Conservation (phyloP, 1,140 invertebrate genomes). For the Aphelinus atriplicis region DNA sequence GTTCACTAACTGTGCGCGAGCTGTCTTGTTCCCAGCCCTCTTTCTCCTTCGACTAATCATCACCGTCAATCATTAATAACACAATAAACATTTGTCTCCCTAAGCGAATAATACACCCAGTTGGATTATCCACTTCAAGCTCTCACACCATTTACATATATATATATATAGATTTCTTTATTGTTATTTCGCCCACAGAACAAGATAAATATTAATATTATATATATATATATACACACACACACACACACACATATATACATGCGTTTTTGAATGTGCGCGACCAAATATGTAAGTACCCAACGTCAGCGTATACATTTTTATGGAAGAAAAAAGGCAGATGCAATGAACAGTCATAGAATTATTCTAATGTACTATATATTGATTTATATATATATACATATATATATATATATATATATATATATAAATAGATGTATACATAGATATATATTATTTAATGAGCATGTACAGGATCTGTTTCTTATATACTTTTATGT, state of each 20-base stretch:
- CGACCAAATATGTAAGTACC: slow-evolving; percentile 28
- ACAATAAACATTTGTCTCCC: too few relatives aligned
- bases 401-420: too few relatives aligned
- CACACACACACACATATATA: neutral
- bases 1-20: neutral
- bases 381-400: slow-evolving; percentile 24
- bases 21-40: neutral
- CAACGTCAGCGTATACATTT: slow-evolving; percentile 47
- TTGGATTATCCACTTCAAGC: neutral
- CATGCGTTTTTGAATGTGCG: slow-evolving; percentile 1
- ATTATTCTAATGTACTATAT: slow-evolving; percentile 38
- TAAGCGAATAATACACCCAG: neutral
- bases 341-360: slow-evolving; percentile 41
- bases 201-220: neutral
- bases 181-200: too few relatives aligned
- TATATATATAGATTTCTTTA: too few relatives aligned
- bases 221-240: slow-evolving; percentile 2
- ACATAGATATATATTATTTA: slow-evolving; percentile 29
- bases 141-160: too few relatives aligned
- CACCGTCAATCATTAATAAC: too few relatives aligned
- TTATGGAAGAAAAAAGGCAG: slow-evolving; percentile 31
- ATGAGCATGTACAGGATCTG: slow-evolving; percentile 36
- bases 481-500: slow-evolving; percentile 32
- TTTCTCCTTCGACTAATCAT: too few relatives aligned
- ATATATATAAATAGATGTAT: too few relatives aligned